Evolutionary conservation across 2,888 invertebrate species (phyloP).

Genomic region (Hydrotaea cyrtoneurina): DNA sequence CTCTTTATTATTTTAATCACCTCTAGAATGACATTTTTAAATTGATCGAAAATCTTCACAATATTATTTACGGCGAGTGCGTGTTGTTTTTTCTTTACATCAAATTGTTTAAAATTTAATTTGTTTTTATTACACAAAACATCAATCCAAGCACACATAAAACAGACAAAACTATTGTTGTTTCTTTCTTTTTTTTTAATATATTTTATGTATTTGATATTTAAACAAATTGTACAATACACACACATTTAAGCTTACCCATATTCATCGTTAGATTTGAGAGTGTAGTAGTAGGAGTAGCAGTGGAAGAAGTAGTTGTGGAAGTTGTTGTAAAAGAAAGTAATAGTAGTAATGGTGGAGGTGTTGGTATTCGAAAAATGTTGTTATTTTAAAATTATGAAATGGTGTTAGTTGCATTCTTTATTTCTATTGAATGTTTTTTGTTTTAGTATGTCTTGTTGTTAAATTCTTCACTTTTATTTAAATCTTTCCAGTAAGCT

Average conservation of each 20-base stretch:
- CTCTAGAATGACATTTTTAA: too few relatives aligned
- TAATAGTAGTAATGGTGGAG: neutral
- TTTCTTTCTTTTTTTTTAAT: neutral
- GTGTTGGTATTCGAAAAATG: neutral
- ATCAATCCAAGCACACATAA: constrained; percentile 37
- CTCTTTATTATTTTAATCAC: too few relatives aligned
- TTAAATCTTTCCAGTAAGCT: too few relatives aligned
- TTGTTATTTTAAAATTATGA: too few relatives aligned
- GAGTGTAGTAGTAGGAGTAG: constrained; percentile 12
- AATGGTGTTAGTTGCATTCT: too few relatives aligned
- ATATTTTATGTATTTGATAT: neutral
- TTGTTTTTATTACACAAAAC: neutral
- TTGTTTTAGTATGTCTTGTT: too few relatives aligned
- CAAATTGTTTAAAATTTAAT: too few relatives aligned
- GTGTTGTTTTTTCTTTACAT: too few relatives aligned
- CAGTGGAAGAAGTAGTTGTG: neutral
- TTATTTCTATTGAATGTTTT: neutral
- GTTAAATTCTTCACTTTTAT: too few relatives aligned
- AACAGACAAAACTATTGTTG: constrained; percentile 29
- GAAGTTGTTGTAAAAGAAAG: neutral
- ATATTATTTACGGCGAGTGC: too few relatives aligned
- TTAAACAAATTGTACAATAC: constrained; percentile 13
- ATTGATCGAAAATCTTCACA: too few relatives aligned
- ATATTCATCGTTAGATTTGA: constrained; percentile 40
- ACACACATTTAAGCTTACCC: constrained; percentile 65